Evolutionary conservation across 2,888 invertebrate species (phyloP).

Genomic region (Mactromeris polynyma): DNA sequence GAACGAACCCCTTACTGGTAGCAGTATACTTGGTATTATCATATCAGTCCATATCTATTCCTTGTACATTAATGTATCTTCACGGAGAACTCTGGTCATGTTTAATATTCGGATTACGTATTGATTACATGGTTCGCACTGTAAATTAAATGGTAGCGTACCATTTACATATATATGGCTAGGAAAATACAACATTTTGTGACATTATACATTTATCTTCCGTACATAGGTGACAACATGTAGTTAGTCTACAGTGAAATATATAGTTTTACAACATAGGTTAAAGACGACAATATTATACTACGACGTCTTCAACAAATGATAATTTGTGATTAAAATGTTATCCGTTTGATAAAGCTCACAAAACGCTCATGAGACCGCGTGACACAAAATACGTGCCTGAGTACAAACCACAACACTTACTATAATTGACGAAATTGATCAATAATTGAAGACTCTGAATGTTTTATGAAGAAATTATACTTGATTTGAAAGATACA

Average conservation of each 20-base stretch:
- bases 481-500: too few relatives aligned
- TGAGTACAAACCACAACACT: too few relatives aligned
- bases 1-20: neutral
- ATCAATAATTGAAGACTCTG: too few relatives aligned
- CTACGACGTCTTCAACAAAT: too few relatives aligned
- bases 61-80: neutral
- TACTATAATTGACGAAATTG: too few relatives aligned
- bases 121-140: neutral
- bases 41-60: neutral
- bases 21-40: neutral
- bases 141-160: neutral
- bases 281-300: too few relatives aligned
- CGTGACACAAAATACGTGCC: too few relatives aligned
- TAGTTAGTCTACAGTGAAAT: neutral
- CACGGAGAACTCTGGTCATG: neutral
- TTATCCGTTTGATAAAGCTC: too few relatives aligned
- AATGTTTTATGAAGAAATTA: too few relatives aligned
- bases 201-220: neutral
- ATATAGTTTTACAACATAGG: neutral
- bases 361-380: too few relatives aligned
- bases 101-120: neutral
- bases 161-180: neutral
- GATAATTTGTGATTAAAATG: too few relatives aligned
- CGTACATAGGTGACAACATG: neutral
- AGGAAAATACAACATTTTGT: neutral